These are phyloP conservation scores for Melikaiella ostensackeni DNA, from an alignment of 2,888 invertebrate genomes.

Conservation along the genomic window DNA sequence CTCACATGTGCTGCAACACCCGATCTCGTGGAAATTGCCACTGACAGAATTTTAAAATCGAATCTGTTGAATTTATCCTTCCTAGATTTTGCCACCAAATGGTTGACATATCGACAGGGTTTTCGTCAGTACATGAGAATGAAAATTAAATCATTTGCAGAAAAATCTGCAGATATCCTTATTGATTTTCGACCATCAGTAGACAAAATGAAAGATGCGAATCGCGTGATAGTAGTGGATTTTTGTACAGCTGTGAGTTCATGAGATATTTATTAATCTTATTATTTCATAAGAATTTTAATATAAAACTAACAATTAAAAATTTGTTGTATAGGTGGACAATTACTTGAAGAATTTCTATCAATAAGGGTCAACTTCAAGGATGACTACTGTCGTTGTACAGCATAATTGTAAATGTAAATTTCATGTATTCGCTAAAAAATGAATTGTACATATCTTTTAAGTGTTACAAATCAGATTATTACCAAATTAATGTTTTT, in stretches of 20 bases:
- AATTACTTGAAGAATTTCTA: background rate
- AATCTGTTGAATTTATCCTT: background rate
- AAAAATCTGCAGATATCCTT: background rate
- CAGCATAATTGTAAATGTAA: background rate
- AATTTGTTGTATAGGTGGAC: background rate
- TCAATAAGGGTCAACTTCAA: background rate
- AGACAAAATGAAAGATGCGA: background rate
- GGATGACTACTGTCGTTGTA: background rate
- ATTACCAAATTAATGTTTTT: background rate
- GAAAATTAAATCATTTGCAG: background rate
- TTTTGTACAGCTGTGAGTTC: background rate
- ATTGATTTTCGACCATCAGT: background rate
- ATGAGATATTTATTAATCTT: background rate
- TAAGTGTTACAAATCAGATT: background rate
- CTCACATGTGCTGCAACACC: background rate
- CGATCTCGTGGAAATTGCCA: background rate
- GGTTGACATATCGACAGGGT: conserved; percentile 2
- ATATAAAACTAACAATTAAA: background rate
- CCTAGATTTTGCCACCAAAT: background rate
- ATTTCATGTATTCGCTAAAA: no score
- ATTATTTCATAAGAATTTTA: background rate
- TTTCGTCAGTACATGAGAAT: background rate
- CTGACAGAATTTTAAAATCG: background rate
- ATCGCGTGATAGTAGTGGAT: background rate
- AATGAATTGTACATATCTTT: background rate